These are phyloP conservation scores for Abrostola triplasia DNA, from an alignment of 2,888 invertebrate genomes.

Conservation along the genomic window DNA sequence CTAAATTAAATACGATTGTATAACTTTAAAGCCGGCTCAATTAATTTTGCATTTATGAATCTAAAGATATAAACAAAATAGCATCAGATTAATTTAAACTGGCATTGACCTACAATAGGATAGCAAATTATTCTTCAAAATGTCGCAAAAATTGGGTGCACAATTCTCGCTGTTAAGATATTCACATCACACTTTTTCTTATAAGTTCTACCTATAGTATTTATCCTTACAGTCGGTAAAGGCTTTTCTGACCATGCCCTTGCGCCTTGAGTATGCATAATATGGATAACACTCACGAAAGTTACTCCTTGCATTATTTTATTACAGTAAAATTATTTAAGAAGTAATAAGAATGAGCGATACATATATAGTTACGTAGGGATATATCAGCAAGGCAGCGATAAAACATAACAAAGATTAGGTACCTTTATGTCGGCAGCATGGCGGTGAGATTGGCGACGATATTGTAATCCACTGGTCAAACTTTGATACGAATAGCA, in stretches of 20 bases:
- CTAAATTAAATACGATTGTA: too few relatives aligned
- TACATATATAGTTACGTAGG: neutral
- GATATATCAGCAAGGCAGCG: neutral
- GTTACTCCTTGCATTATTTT: too few relatives aligned
- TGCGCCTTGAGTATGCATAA: too few relatives aligned
- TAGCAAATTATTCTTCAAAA: neutral
- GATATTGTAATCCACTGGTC: neutral
- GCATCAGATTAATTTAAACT: neutral
- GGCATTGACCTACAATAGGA: slow-evolving; percentile 1
- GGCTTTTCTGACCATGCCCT: neutral
- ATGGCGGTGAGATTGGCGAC: neutral
- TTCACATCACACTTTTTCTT: neutral
- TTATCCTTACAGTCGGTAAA: too few relatives aligned
- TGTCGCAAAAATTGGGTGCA: neutral
- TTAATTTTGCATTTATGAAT: neutral
- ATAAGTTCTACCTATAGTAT: neutral
- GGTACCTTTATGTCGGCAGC: neutral
- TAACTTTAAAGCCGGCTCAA: neutral
- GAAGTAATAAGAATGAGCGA: slow-evolving; percentile 4
- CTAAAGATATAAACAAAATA: neutral
- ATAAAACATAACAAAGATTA: neutral
- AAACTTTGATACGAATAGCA: slow-evolving; percentile 1
- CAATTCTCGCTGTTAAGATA: neutral
- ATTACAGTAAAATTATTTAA: neutral
- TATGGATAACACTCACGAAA: too few relatives aligned